Base-by-base conservation (phyloP, 2,797 vertebrate genomes). In the Champsocephalus esox region DNA sequence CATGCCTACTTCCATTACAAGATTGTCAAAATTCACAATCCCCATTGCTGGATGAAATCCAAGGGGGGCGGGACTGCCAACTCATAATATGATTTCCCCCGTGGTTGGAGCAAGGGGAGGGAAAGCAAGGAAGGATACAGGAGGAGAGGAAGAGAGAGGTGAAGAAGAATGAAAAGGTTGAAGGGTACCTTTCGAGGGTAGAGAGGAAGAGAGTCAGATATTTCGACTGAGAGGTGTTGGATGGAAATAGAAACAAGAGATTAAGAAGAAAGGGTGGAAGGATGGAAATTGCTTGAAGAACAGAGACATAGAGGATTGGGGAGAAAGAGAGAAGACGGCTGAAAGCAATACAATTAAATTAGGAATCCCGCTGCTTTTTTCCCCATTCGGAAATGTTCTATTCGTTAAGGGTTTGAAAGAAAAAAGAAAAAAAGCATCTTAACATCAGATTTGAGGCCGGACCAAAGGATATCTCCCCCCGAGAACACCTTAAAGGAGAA, bases 71-170 rank as follows among this genome's bases (percentile, higher is more conserved):
- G 84, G 82, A 81, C 88, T 85, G 86, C 80, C 73, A 86, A 84
- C 82, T 85, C 85, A 81, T 93, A 94, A 93, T 93, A 82, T 91
- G 92, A 94, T 95, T 95, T 94, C 92, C 92, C 91, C 68, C 28
- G 85, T 73, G 90, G 86, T 70, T 46, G 54, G 11, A 73, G 52
- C 12, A 66, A 57, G 68, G 7, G 63, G 59, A 57, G 70, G 62
- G 61, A 19, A 65, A 71, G 65, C 12, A 43, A 57, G 71, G 54
- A 21, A 46, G 52, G 70, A 73, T 12, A 55, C 66, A 76, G 58
- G 41, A 60, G 14, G 16, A 32, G 64, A 59, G 46, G 46, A 63
- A 58, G 70, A 52, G 48, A 64, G 60, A 79, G 56, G 66, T 56
- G 79, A 80, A 73, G 51, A 60, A 52, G 67, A 71, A 55, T 66